Base-by-base conservation (phyloP, 1,140 invertebrate species). In the Papilio glaucus region DNA sequence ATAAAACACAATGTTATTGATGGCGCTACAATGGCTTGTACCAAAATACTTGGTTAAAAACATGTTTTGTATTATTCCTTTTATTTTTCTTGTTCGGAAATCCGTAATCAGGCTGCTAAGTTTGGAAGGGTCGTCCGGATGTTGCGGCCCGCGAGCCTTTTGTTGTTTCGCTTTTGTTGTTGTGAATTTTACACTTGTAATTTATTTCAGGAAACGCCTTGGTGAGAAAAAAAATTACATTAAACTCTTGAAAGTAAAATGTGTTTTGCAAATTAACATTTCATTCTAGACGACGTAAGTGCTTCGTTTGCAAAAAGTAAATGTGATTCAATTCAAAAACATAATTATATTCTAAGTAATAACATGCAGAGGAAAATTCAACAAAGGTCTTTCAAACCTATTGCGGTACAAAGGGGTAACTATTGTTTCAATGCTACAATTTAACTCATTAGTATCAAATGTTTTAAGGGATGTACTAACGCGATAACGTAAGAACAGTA, bases 151-250 rank as follows among this genome's bases (percentile, higher is more conserved):
- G 84, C 89, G 88, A 89, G 89, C 89, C 89, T 92, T 92, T 92
- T 92, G 87, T 92, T 92, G 88, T 89, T 90, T 82, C 84, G 83
- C 88, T 89, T 90, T 91, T 91, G 88, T 92, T 92, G 88, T 89
- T 92, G 88, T 89, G 87, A 91, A 91, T 92, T 92, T 92, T 92
- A 91, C 90, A 92, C 90, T 92, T 90, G 90, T 92, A 91, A 92
- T 92, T 92, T 91, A 92, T 92, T 91, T 91, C 87, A 91, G 89
- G 88, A 90, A 92, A 91, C 85, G 86, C 88, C 86, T 89, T 84
- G 85, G 85, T 85, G 88, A 87, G 86, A 91, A 92, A 92, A 92
- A 87, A 91, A 92, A 92, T 91, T 92, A 88, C 84, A 88, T 91
- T 89, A 86, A 90, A 89, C 89, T 90, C 88, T 88, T 84, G 80